Evolutionary conservation across 2,888 invertebrate species (phyloP).

Genomic region (Trissolcus japonicus): DNA sequence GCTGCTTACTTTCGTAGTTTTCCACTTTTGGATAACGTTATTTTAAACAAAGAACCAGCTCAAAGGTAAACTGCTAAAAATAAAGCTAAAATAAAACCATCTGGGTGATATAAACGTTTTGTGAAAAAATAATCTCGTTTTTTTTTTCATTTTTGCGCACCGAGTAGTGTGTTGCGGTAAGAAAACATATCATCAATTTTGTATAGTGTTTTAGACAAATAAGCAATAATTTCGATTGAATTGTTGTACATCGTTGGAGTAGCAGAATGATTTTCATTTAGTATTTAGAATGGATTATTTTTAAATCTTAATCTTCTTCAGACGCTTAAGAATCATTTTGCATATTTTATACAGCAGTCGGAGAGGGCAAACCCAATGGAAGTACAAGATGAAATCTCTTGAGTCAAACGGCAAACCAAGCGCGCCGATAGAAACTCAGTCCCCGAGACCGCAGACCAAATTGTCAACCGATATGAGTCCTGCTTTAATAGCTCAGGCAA

Average conservation of each 20-base stretch:
- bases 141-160: slow-evolving; percentile 61
- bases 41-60: slow-evolving; percentile 85
- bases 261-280: no score
- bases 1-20: slow-evolving; percentile 87
- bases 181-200: slow-evolving; percentile 33
- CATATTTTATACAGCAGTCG: slow-evolving; percentile 66
- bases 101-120: background rate
- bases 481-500: slow-evolving; percentile 95
- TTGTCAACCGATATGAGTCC: slow-evolving; percentile 85
- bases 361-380: slow-evolving; percentile 74
- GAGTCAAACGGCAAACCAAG: slow-evolving; percentile 71
- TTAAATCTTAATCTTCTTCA: background rate
- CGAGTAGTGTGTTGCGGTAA: slow-evolving; percentile 73
- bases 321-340: background rate
- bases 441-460: slow-evolving; percentile 76
- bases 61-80: slow-evolving; percentile 77
- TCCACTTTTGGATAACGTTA: slow-evolving; percentile 87
- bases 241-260: no score
- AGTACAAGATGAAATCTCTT: slow-evolving; percentile 75
- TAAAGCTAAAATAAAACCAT: no score
- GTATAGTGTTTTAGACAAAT: no score
- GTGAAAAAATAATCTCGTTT: slow-evolving; percentile 11
- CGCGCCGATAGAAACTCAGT: slow-evolving; percentile 72
- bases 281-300: no score
- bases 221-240: no score